Base-by-base conservation (phyloP, 2,113 vertebrate genomes). In the Euleptes europaea region DNA sequence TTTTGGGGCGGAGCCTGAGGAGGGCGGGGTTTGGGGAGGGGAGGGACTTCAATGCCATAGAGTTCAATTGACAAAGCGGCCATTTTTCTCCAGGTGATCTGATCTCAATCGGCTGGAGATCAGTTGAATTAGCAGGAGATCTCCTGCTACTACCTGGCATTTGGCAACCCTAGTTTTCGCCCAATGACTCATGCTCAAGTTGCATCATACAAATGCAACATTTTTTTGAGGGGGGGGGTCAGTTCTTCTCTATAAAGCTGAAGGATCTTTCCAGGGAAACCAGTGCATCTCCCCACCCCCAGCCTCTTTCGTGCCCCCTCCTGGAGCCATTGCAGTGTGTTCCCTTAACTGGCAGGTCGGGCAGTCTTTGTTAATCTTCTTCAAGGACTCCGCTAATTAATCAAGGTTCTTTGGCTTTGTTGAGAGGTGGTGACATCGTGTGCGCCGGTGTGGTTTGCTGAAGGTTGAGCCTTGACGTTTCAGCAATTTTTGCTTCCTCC, bases 261-360 rank as follows among this genome's bases (percentile, higher is more conserved):
- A 12, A 75, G n/a, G 47, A 17, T 47, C 49, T 54, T 1, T 6
- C 15, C 21, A 60, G 57, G 57, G 23, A 60, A 60, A 23, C 21
- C 51, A 54, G 51, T 54, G 51, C 9, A 26, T 31, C 38, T 13
- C 3, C 44, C 2, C 40, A 33, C 10, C 12, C n/a, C 33, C 0
- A 0, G 42, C 26, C 42, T 60, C 0, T 1, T 0, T 26, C 6
- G 1, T 0, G 38, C 38, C 72, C 75, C n/a, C 76, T 49, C 10
- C 5, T 54, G 13, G 77, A 23, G 12, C 49, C 14, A 33, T 26
- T 0, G 1, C 0, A 42, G 60, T 33, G 2, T 0, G 1, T 0
- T 63, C 38, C n/a, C 33, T 49, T 4, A 66, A 23, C 63, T 0
- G 28, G 83, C 82, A 88, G 88, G 47, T 85, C 1, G 74, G 33